phyloP scores from a whole-genome alignment of 1,140 invertebrate genomes.

The Eciton burchellii region DNA sequence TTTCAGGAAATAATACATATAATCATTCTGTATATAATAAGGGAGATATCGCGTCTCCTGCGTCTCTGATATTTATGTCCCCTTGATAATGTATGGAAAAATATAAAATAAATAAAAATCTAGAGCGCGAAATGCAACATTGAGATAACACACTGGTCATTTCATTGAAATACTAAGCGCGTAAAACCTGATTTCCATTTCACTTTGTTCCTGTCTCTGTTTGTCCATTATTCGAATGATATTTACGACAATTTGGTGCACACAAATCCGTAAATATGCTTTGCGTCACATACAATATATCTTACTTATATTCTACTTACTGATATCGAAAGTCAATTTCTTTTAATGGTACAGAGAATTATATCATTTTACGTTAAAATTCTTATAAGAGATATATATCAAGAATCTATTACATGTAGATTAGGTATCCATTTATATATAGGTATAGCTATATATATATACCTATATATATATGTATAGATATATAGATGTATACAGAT shows the following conservation, averaged over 20 bases:
- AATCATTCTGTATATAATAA: constrained; percentile 17
- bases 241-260: constrained; percentile 42
- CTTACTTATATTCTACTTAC: constrained; percentile 60
- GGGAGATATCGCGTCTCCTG: constrained; percentile 54
- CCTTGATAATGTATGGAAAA: constrained; percentile 61
- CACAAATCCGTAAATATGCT: constrained; percentile 56
- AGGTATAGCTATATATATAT: neutral
- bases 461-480: constrained; percentile 20
- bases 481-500: neutral
- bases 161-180: neutral
- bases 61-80: neutral
- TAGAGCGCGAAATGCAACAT: constrained; percentile 55
- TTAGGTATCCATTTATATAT: constrained; percentile 5
- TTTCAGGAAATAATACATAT: constrained; percentile 14
- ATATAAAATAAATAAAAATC: constrained; percentile 66
- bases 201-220: neutral
- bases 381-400: constrained; percentile 14
- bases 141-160: constrained; percentile 12
- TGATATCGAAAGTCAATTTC: constrained; percentile 62
- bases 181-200: constrained; percentile 4
- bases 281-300: constrained; percentile 58
- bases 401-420: neutral
- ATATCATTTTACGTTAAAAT: constrained; percentile 35
- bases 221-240: constrained; percentile 41
- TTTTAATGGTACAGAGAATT: constrained; percentile 41